Conservation (phyloP, 2,888 invertebrate genomes). For the Philereme transversata region DNA sequence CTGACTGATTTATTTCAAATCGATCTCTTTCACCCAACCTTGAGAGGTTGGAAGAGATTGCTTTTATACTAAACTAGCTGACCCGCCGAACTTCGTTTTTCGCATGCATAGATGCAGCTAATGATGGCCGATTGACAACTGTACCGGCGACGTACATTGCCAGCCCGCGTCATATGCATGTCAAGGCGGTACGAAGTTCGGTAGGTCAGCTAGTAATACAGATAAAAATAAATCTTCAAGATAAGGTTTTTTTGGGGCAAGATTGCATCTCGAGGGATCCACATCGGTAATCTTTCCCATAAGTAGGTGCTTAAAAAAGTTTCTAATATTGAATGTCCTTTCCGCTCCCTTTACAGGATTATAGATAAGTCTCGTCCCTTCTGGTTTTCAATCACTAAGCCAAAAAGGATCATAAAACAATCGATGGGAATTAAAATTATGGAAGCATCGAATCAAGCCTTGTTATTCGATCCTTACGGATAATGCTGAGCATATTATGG, state of each 20-base stretch:
- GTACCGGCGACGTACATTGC: no score
- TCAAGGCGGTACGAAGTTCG: no score
- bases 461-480: conserved; percentile 9
- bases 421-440: conserved; percentile 19
- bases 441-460: conserved; percentile 6
- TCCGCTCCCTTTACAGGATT: conserved; percentile 24
- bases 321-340: conserved; percentile 22
- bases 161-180: no score
- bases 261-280: background rate
- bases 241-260: background rate
- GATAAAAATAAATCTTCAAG: no score
- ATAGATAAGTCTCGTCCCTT: conserved; percentile 23
- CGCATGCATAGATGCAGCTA: no score
- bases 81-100: no score
- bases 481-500: background rate
- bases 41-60: no score
- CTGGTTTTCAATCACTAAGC: conserved; percentile 28
- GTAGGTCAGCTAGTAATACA: no score
- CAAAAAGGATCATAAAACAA: conserved; percentile 24
- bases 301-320: conserved; percentile 15
- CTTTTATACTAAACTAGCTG: no score
- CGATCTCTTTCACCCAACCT: no score
- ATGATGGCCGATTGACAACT: no score
- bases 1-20: no score
- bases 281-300: background rate